Evolutionary conservation across 2,888 invertebrate genomes (phyloP).

Genomic region (Melieria crassipennis): DNA sequence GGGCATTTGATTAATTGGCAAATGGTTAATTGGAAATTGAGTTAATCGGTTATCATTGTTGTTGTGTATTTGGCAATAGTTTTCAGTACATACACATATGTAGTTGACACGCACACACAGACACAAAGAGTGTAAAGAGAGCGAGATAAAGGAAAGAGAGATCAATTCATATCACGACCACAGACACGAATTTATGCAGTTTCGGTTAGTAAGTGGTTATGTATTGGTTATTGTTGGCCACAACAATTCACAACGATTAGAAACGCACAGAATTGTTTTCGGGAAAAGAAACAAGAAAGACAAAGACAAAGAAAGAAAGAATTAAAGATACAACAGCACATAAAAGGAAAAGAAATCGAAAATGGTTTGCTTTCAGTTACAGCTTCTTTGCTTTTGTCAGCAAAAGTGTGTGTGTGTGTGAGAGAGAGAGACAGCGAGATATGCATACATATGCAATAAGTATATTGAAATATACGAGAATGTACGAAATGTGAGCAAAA

Average conservation of each 20-base stretch:
- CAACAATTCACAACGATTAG: conserved; percentile 23
- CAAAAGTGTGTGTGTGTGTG: too few species aligned
- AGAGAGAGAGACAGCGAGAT: too few species aligned
- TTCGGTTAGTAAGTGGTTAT: conserved; percentile 6
- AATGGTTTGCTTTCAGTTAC: conserved; percentile 34
- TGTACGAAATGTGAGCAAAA: too few species aligned
- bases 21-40: background rate
- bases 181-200: background rate
- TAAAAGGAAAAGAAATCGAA: conserved; percentile 57
- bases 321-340: conserved; percentile 48
- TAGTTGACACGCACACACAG: conserved; percentile 36
- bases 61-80: conserved; percentile 23
- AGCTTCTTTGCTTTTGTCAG: conserved; percentile 25
- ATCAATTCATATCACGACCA: background rate
- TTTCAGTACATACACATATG: conserved; percentile 35
- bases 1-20: background rate
- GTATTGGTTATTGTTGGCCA: conserved; percentile 3
- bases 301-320: conserved; percentile 41
- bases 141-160: background rate
- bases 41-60: conserved; percentile 24
- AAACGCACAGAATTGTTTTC: conserved; percentile 36
- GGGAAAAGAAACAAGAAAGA: too few species aligned
- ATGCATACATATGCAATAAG: too few species aligned
- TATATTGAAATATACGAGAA: too few species aligned
- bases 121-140: conserved; percentile 17